phyloP scores from a whole-genome alignment of 2,113 vertebrate genomes.

The Oreamnos americanus region DNA sequence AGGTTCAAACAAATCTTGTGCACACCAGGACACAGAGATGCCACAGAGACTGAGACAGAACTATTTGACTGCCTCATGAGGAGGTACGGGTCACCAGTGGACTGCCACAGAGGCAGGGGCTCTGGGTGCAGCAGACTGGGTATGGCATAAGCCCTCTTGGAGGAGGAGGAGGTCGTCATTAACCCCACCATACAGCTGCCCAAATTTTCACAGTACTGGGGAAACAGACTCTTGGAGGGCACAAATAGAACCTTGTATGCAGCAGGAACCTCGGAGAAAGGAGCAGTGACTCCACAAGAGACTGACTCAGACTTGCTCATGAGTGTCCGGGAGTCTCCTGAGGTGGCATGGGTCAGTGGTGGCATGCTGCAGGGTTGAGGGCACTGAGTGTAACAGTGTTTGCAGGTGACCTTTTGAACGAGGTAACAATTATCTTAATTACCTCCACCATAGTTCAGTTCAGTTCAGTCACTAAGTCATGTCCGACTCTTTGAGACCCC shows the following conservation, averaged over 20 bases:
- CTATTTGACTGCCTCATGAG: neutral
- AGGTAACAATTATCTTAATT: neutral
- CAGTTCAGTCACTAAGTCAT: neutral
- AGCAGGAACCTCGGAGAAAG: neutral
- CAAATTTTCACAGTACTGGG: neutral
- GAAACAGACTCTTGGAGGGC: neutral
- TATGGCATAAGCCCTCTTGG: neutral
- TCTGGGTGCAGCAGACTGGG: neutral
- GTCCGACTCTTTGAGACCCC: neutral
- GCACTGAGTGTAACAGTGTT: neutral
- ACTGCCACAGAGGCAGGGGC: neutral
- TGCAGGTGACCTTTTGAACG: neutral
- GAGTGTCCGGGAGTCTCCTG: rapidly evolving
- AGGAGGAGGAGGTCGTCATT: neutral
- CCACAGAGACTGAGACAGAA: neutral
- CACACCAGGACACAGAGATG: neutral
- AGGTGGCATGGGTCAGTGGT: rapidly evolving
- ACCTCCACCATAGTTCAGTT: neutral
- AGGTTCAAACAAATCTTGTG: neutral
- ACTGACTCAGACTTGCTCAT: neutral
- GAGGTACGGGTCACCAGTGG: rapidly evolving
- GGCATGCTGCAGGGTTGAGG: neutral
- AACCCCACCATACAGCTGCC: neutral
- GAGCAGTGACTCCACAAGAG: neutral
- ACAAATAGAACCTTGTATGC: neutral